Evolutionary conservation across 2,797 vertebrate genomes (phyloP), one percentile per base, ranked within the genome.

Genomic region (Tarsius wallacei): DNA sequence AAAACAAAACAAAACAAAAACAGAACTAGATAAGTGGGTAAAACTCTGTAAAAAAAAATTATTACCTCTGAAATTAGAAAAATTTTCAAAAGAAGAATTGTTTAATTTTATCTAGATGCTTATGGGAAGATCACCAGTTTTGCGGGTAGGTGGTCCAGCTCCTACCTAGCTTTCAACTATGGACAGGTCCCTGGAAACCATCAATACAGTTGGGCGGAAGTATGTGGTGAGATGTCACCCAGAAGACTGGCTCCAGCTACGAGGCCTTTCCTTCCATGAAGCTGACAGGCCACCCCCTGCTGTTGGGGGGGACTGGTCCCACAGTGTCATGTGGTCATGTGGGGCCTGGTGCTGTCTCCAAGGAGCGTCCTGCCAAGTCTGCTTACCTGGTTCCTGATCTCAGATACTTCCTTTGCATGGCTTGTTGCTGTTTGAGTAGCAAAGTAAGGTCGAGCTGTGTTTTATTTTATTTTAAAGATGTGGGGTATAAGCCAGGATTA

Each of bases 31-130:
- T 91, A 85, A 76, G 4, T 59, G 22, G 12, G 59, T 82, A 80
- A 61, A 93, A 31, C 31, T 63, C 57, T 87, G 7, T 84, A 82
- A 77, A 85, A 70, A 77, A 80, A 70, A 83, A 64, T 73, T 61
- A 51, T 22, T 77, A 70, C 2, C 21, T 96, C 31, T 83, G 70
- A 94, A 93, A 86, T 70, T 64, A 80, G 55, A 81, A 95, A 81
- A 28, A 33, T 28, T 49, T 90, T 61, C 89, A 86, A 51, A 74
- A 64, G 61, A 88, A 92, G 94, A 92, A 53, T 7, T 2, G 13
- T 71, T 81, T 83, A 53, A 53, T 88, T 71, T 24, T 93, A 78
- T 92, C 21, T 59, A 85, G n/a, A 86, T 77, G 28, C 61, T 90
- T 71, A 68, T 63, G 59, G 70, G 33, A 94, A 82, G 47, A 73